Conservation (phyloP, 1,140 invertebrate genomes). For the Palaemon carinicauda region DNA sequence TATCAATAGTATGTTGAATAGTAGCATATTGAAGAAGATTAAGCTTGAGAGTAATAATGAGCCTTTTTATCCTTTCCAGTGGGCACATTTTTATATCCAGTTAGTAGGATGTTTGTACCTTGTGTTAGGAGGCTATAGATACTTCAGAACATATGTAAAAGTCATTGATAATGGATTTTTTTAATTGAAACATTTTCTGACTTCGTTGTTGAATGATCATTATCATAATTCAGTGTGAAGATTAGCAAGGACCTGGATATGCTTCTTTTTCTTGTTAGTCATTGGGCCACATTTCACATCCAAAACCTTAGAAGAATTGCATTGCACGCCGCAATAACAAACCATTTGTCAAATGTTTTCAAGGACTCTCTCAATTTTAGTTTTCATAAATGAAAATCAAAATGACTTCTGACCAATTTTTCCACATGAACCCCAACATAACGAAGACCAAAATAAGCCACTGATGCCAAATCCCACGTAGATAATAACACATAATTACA, state of each 20-base stretch:
- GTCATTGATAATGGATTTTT: conserved; percentile 33
- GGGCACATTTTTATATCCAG: conserved; percentile 53
- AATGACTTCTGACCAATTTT: too few relatives aligned
- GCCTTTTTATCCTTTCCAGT: conserved; percentile 52
- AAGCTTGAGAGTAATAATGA: conserved; percentile 42
- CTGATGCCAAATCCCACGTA: too few relatives aligned
- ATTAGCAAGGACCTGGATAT: conserved; percentile 32
- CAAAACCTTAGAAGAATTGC: too few relatives aligned
- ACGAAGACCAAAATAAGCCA: too few relatives aligned
- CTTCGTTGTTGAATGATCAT: conserved; percentile 46
- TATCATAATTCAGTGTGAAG: conserved; percentile 40
- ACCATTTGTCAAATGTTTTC: too few relatives aligned
- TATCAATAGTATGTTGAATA: conserved; percentile 28
- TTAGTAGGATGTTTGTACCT: conserved; percentile 52
- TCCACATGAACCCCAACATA: too few relatives aligned
- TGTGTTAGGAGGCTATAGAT: conserved; percentile 47
- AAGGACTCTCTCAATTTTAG: too few relatives aligned
- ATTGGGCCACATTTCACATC: neutral
- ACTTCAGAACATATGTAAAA: conserved; percentile 36
- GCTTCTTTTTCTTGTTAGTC: neutral
- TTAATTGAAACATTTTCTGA: conserved; percentile 17
- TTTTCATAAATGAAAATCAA: too few relatives aligned
- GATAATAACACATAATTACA: too few relatives aligned
- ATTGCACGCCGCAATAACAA: too few relatives aligned
- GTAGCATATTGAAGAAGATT: conserved; percentile 35